A percentile compares a stretch with the other conserved stretches of the same genome.
Conservation (phyloP, 2,797 vertebrate genomes). For the Fundulus diaphanus region DNA sequence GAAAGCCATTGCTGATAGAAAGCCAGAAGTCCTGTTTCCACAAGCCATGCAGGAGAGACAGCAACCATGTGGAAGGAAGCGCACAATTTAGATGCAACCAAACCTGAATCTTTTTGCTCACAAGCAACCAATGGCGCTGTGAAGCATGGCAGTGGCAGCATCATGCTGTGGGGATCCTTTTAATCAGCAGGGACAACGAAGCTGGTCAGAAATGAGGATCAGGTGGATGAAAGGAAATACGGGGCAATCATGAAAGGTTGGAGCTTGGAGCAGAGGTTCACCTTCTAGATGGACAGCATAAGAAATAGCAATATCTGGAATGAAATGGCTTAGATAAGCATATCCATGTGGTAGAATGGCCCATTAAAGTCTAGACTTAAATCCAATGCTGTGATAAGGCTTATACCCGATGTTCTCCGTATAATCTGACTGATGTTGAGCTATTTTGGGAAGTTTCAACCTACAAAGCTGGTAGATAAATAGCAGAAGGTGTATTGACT, state of each 20-base stretch:
- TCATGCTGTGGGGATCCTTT: neutral
- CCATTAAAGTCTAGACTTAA: neutral
- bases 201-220: too few relatives aligned
- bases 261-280: neutral
- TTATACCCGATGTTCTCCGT: neutral
- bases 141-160: neutral
- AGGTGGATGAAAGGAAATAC: too few relatives aligned
- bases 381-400: neutral
- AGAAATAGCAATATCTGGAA: too few relatives aligned
- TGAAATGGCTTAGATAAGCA: neutral
- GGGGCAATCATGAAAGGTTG: neutral
- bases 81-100: neutral
- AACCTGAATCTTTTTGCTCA: neutral
- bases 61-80: neutral
- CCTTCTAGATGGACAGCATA: too few relatives aligned
- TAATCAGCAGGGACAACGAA: too few relatives aligned
- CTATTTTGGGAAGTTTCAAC: neutral
- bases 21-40: too few relatives aligned
- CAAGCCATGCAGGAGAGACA: too few relatives aligned
- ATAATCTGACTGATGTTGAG: neutral
- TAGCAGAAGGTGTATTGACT: neutral
- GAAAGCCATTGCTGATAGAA: neutral
- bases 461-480: neutral
- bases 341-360: neutral
- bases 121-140: neutral